Conservation (phyloP, 2,888 invertebrate genomes). For the Drosophila meridionalis region DNA sequence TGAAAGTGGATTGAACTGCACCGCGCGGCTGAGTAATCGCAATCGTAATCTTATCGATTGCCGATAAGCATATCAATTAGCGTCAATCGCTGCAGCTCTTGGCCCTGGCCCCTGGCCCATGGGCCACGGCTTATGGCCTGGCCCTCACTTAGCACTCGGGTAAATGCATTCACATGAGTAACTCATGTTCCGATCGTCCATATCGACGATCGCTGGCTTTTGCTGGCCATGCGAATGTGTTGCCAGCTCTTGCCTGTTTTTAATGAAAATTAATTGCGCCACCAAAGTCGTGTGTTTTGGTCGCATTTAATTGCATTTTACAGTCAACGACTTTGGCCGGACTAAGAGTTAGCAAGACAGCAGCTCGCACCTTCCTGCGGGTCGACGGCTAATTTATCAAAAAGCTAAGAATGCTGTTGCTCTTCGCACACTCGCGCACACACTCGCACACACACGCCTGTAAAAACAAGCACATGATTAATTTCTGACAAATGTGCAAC, state of each 20-base stretch:
- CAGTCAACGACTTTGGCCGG: conserved; percentile 46
- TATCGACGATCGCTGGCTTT: conserved; percentile 31
- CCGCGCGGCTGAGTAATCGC: conserved; percentile 68
- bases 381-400: conserved; percentile 76
- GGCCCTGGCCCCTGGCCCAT: conserved; percentile 2
- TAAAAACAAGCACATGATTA: conserved; percentile 84
- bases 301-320: conserved; percentile 79
- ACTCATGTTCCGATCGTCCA: conserved; percentile 38
- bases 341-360: conserved; percentile 46
- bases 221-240: conserved; percentile 11
- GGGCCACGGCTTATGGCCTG: conserved; percentile 1
- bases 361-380: conserved; percentile 63
- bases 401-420: conserved; percentile 66
- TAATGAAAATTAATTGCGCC: conserved; percentile 81
- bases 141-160: conserved; percentile 23
- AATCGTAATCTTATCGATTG: conserved; percentile 81
- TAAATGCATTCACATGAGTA: conserved; percentile 30
- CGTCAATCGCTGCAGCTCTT: conserved; percentile 58
- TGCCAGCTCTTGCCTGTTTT: conserved; percentile 38
- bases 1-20: conserved; percentile 84
- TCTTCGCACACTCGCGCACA: conserved; percentile 16
- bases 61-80: conserved; percentile 85
- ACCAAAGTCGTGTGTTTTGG: conserved; percentile 79
- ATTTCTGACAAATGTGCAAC: conserved; percentile 85
- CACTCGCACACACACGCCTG: conserved; percentile 16